These are phyloP conservation scores for Cydia amplana DNA, from an alignment of 1,140 invertebrate species.

Conservation along the genomic window DNA sequence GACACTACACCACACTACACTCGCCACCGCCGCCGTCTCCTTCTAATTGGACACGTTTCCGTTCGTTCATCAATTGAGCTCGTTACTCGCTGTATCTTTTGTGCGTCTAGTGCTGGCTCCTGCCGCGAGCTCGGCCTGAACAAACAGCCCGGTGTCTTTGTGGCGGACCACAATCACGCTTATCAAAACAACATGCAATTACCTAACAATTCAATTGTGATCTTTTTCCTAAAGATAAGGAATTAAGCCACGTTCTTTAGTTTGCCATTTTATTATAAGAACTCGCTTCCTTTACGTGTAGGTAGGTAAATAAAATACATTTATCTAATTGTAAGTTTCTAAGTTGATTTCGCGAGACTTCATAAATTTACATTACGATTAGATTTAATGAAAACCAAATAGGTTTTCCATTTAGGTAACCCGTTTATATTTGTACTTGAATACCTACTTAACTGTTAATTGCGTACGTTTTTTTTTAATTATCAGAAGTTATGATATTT, in stretches of 20 bases:
- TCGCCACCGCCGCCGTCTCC: conserved; percentile 61
- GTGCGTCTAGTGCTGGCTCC: conserved; percentile 44
- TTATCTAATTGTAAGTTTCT: no score
- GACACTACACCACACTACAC: conserved; percentile 41
- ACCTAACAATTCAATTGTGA: conserved; percentile 1
- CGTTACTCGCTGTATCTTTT: conserved; percentile 72
- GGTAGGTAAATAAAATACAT: no score
- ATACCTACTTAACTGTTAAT: no score
- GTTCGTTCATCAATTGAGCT: conserved; percentile 76
- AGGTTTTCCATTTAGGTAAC: no score
- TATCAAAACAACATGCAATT: conserved; percentile 8
- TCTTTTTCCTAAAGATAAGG: not conserved
- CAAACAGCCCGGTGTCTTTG: conserved; percentile 24
- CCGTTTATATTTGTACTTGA: no score
- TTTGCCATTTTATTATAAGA: not conserved
- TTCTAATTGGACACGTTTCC: conserved; percentile 78
- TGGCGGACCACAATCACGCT: conserved; percentile 13
- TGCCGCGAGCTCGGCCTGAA: conserved; percentile 34
- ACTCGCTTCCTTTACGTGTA: not conserved
- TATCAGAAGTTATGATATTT: no score
- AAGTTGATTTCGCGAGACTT: no score
- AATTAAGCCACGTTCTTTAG: not conserved
- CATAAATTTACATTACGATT: no score
- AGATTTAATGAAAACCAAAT: no score
- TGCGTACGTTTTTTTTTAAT: no score